Evolutionary conservation across 1,140 invertebrate species (phyloP).

Genomic region (Drosophila neocordata): DNA sequence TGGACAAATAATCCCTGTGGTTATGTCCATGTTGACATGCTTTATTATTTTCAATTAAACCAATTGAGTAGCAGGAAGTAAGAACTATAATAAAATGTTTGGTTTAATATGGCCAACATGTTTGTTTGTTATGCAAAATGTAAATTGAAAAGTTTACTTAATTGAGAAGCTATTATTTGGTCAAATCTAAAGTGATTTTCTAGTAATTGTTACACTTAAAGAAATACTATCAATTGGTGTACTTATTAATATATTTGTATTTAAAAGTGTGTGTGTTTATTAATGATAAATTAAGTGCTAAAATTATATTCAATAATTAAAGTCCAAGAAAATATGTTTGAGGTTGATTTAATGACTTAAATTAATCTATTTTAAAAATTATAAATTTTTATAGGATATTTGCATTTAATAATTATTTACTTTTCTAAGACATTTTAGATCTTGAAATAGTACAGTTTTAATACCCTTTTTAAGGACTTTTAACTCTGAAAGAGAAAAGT

Average conservation of each 20-base stretch:
- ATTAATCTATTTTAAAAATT: too few relatives aligned
- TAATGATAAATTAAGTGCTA: too few relatives aligned
- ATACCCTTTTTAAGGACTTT: too few relatives aligned
- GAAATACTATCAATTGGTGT: not conserved
- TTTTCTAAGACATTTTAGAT: too few relatives aligned
- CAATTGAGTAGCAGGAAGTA: not conserved
- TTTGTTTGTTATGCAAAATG: not conserved
- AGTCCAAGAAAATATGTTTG: too few relatives aligned
- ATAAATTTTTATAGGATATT: too few relatives aligned
- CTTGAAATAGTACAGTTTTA: too few relatives aligned
- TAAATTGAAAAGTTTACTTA: conserved; percentile 5
- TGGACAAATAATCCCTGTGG: conserved; percentile 40
- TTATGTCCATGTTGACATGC: conserved; percentile 33
- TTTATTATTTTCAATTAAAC: conserved; percentile 30
- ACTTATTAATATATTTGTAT: not conserved
- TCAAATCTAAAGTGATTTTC: not conserved
- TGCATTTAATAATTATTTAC: too few relatives aligned
- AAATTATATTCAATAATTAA: too few relatives aligned
- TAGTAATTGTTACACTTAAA: not conserved
- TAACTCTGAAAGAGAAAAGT: too few relatives aligned
- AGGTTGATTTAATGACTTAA: too few relatives aligned
- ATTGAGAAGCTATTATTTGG: conserved; percentile 6
- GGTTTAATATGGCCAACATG: not conserved
- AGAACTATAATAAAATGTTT: conserved; percentile 1
- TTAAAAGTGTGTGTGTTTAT: too few relatives aligned